Evolutionary conservation across 2,888 invertebrate species (phyloP), one percentile per base, ranked within the genome.

Genomic region (Eucriotettix oculatus): DNA sequence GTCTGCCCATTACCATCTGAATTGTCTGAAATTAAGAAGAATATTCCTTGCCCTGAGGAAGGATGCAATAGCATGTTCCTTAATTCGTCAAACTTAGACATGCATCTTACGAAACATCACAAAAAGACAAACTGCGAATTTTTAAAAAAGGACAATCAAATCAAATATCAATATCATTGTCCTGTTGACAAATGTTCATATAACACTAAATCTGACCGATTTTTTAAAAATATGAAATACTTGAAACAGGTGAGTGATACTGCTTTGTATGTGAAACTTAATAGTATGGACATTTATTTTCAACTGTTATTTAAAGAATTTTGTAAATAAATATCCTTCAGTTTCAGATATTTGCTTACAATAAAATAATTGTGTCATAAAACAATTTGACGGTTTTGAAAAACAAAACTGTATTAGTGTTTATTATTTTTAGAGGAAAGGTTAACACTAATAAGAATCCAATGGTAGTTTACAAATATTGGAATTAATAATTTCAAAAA

Each of bases 81-180:
- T 29, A 79, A 78, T 60, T 71, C 74, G 40, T 74, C 79, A 11
- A 79, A 80, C 66, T 71, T 79, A 42, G 74, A 76, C 61, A 70
- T 78, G 63, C 86, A 87, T 66, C 65, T 85, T 9, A 69, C 73
- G 0, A 81, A 78, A 65, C 73, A 73, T 0, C 85, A 85, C 64
- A 73, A 76, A 3, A 69, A 72, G 1, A 66, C 65, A 41, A 61
- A 68, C 54, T 60, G 69, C 54, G 61, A 63, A 11, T 48, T 56
- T 9, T 17, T 59, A 12, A 64, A 67, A 60, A 65, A 65, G 42
- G 63, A 66, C 14, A 65, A 65, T 11, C 64, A 63, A 0, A 69
- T 74, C 0, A 73, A 72, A 0, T 64, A 76, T 7, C 73, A 78
- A 54, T 86, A 77, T 67, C 77, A 79, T 67, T 87, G 87, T 64